Evolutionary conservation across 2,888 invertebrate species (phyloP).

Genomic region (Periphyllus acericola): DNA sequence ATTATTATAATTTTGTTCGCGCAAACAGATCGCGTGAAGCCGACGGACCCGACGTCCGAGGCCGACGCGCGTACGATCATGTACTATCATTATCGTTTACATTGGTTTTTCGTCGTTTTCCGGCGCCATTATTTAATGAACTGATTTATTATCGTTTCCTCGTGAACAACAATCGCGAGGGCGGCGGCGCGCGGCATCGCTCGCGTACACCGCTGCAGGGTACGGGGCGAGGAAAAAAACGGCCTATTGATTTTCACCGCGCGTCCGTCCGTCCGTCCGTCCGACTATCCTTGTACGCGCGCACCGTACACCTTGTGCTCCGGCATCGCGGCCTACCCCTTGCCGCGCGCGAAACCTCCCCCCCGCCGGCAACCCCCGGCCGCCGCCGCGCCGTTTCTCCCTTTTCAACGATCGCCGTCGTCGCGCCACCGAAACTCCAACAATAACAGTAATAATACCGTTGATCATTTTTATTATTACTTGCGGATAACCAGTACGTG

Average conservation of each 20-base stretch:
- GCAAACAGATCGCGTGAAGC: background rate
- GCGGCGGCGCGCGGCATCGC: background rate
- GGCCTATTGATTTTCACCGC: constrained; percentile 60
- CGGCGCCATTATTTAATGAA: constrained; percentile 23
- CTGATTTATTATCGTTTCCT: constrained; percentile 44
- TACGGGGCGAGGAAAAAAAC: constrained; percentile 38
- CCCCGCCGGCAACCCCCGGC: background rate
- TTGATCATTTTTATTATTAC: too few relatives aligned
- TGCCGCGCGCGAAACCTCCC: background rate
- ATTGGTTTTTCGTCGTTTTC: constrained; percentile 14
- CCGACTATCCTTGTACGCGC: background rate
- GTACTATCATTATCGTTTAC: background rate
- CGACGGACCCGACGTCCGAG: constrained; percentile 11
- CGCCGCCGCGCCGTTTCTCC: constrained; percentile 17
- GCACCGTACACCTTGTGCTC: constrained; percentile 21
- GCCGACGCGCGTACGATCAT: too few relatives aligned
- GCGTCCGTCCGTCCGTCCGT: background rate
- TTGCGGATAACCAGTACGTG: too few relatives aligned
- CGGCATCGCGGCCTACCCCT: background rate
- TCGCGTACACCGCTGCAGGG: background rate
- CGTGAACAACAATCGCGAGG: constrained; percentile 26
- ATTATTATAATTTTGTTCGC: background rate
- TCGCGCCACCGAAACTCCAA: constrained; percentile 1
- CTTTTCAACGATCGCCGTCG: constrained; percentile 6
- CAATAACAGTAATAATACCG: background rate